Base-by-base conservation (phyloP, 1,140 invertebrate species). In the Carposina sasakii region DNA sequence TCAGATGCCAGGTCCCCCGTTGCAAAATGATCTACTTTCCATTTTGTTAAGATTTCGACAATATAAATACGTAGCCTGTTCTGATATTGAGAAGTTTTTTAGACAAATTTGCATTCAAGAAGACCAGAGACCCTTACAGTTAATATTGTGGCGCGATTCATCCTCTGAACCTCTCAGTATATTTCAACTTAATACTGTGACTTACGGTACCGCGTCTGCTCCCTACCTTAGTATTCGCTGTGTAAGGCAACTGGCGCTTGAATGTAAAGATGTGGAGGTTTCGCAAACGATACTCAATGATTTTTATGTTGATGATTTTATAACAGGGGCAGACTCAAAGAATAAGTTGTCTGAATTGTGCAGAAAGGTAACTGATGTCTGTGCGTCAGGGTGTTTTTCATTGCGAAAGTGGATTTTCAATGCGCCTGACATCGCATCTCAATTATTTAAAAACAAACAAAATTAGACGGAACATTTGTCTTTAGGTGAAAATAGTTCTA, bases 301-400 rank as follows among this genome's bases (percentile, higher is more conserved):
- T 53, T 79, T 81, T 52, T 88, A 85, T 50, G 70, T 86, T 3
- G 83, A 87, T 48, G 81, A 88, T 52, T 17, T 82, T 2, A 28
- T 85, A 2, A 60, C 60, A 2, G 76, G 81, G 20, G 60, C 60
- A 6, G 44, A 68, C 36, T 30, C 33, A 2, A 23, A 60, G 6
- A 33, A 60, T 31, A 40, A 58, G 20, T 21, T 31, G 1, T 1
- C 12, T 13, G n/a, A 37, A 3, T 26, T 47, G 12, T 24, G 45
- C n/a, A n/a, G 9, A 37, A 65, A 34, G 6, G 21, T 47, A 5
- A 37, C 31, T 20, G 22, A 21, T 2, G 33, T 13, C 8, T 13
- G 4, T 4, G 19, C 19, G 4, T 37, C 34, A 3, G 34, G 19
- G 3, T 37, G 34, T 19, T 8, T 37, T 4, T 19, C 34, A 6